Percentiles rank a stretch among this genome's conserved stretches.
These are phyloP conservation scores for Gnathonemus longibarbis DNA, from an alignment of 2,113 vertebrate genomes.

Conservation along the genomic window DNA sequence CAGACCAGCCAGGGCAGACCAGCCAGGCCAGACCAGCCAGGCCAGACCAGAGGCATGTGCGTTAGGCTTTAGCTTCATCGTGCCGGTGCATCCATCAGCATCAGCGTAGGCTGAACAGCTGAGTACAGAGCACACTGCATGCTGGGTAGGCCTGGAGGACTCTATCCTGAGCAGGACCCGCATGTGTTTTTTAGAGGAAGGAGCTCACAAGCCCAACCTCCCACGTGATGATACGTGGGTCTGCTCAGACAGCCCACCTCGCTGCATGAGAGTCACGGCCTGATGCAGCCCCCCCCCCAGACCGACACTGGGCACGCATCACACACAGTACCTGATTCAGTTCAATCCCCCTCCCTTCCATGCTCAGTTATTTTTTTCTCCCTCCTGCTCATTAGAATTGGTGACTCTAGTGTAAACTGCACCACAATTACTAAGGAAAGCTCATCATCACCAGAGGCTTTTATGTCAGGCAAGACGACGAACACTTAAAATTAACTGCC, in stretches of 20 bases:
- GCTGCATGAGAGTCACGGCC: background rate
- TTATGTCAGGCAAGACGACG: slow-evolving; percentile 19
- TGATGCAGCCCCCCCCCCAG: background rate
- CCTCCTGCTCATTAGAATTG: background rate
- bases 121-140: background rate
- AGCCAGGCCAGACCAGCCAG: background rate
- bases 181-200: background rate
- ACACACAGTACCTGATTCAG: background rate
- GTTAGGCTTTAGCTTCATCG: background rate
- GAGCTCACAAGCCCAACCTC: background rate
- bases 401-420: slow-evolving; percentile 1
- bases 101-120: background rate
- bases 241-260: background rate
- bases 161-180: background rate
- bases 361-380: background rate
- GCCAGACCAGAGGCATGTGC: background rate
- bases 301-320: background rate
- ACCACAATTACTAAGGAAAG: slow-evolving; percentile 19
- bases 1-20: background rate
- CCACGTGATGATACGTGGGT: background rate
- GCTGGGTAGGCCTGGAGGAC: background rate
- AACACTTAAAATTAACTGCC: slow-evolving; percentile 28
- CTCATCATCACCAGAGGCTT: slow-evolving; percentile 15
- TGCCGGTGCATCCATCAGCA: background rate
- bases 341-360: background rate